phyloP scores from a whole-genome alignment of 2,888 invertebrate genomes.

The Himalopsyche japonica region DNA sequence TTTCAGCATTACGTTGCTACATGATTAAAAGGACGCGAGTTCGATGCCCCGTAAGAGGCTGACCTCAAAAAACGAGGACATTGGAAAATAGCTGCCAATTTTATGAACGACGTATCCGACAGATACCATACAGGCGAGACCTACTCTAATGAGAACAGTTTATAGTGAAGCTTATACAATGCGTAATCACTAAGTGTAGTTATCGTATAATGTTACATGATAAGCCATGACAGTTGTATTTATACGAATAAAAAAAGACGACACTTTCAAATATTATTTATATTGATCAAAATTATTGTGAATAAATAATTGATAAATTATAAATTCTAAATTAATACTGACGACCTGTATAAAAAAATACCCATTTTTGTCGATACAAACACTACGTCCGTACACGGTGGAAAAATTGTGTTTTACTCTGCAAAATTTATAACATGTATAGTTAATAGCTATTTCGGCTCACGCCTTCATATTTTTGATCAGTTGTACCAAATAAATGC shows the following conservation, averaged over 20 bases:
- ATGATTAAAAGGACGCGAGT: slow-evolving; percentile 61
- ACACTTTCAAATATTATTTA: neutral
- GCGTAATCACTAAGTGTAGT: neutral
- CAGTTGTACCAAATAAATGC: too few species aligned
- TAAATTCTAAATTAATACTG: too few species aligned
- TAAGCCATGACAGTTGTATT: slow-evolving; percentile 2
- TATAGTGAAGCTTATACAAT: neutral
- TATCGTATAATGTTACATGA: slow-evolving; percentile 16
- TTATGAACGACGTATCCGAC: slow-evolving; percentile 49
- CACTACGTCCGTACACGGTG: too few species aligned
- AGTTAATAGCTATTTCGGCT: too few species aligned
- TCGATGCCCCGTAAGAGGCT: slow-evolving; percentile 63
- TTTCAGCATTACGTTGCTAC: slow-evolving; percentile 13
- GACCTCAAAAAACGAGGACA: slow-evolving; percentile 75
- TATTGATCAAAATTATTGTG: too few species aligned
- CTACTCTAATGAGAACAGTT: neutral
- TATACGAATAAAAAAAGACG: neutral
- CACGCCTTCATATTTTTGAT: too few species aligned
- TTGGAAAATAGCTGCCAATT: slow-evolving; percentile 65
- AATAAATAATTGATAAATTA: too few species aligned
- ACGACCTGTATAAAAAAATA: too few species aligned
- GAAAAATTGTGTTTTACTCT: too few species aligned
- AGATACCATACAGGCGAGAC: slow-evolving; percentile 41
- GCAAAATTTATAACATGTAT: too few species aligned
- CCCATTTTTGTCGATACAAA: too few species aligned